Evolutionary conservation across 2,797 vertebrate species (phyloP), one percentile per base, ranked within the genome.

Genomic region (Catostomus latipinnis): DNA sequence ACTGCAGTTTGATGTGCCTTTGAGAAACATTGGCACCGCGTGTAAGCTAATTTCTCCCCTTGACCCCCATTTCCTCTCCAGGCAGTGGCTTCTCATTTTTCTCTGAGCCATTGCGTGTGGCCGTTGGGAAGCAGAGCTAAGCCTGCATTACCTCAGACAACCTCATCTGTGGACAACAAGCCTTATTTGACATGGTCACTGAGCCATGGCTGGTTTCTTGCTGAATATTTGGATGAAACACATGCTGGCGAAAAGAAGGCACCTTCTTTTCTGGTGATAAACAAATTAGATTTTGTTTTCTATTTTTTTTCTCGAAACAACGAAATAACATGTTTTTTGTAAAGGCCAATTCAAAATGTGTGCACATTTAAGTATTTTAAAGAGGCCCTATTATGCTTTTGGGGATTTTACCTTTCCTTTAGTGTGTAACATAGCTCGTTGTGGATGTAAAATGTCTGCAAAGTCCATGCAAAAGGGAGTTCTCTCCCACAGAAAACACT

Each of bases 21-120:
- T 82, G 81, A 87, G 81, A 68, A 86, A 88, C 88, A 66, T 78
- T 81, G 82, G 83, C 87, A 85, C 81, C 74, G 73, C 71, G 6
- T 80, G 83, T 83, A 78, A 86, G 83, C 83, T 87, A 88, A 92
- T 90, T 87, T 88, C 85, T 87, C 78, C 80, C 80, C 88, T 86
- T 88, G 82, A 87, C 89, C 85, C 57, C 75, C 50, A 71, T 86
- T 83, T 81, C 79, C 78, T 73, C 83, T 14, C 61, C 13, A 78
- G 76, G 66, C 71, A 81, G 54, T 62, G 80, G 54, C 18, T 84
- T 87, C 78, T 81, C 56, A 74, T 73, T 87, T 86, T 88, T 63
- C 75, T 88, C 68, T 5, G 48, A 12, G 56, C 74, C 80, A 85
- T 72, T 65, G 76, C 12, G 5, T 68, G 65, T 68, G 81, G 69